Percentiles rank a stretch among this genome's conserved stretches.
Evolutionary conservation across 2,113 vertebrate genomes (phyloP).

Genomic region (Paramisgurnus dabryanus): DNA sequence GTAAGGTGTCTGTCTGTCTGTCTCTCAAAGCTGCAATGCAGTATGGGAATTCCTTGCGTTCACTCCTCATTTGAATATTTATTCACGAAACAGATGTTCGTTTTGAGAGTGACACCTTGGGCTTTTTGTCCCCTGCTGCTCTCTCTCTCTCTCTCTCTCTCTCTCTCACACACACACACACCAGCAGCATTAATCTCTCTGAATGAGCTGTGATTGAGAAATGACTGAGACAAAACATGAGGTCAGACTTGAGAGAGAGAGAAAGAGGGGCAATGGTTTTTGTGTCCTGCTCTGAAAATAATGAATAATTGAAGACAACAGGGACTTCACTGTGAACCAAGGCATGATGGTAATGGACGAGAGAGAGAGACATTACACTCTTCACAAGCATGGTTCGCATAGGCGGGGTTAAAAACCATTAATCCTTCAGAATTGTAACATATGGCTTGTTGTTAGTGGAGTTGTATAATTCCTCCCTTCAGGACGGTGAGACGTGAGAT

Average conservation of each 20-base stretch:
- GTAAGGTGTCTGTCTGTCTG: constrained; percentile 59
- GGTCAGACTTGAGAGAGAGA: constrained; percentile 4
- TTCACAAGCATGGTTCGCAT: not conserved
- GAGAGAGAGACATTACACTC: not conserved
- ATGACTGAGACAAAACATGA: constrained; percentile 16
- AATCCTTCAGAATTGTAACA: constrained; percentile 7
- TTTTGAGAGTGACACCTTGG: constrained; percentile 76
- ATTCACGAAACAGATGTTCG: constrained; percentile 78
- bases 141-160: not conserved
- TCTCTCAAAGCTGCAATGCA: constrained; percentile 63
- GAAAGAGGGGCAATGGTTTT: not conserved
- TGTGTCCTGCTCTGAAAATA: constrained; percentile 57
- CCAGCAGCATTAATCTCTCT: constrained; percentile 25
- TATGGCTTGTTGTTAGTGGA: not conserved
- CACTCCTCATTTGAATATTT: constrained; percentile 78
- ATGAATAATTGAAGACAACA: constrained; percentile 75
- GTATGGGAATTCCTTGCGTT: constrained; percentile 61
- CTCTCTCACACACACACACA: not conserved
- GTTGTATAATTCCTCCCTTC: not conserved
- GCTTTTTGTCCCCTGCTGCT: constrained; percentile 73
- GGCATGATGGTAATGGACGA: constrained; percentile 65
- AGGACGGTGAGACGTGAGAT: constrained; percentile 10
- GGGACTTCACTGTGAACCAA: constrained; percentile 64
- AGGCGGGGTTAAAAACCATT: not conserved
- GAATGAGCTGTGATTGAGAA: constrained; percentile 20